These are phyloP conservation scores for Orthosia gothica DNA, from an alignment of 2,888 invertebrate species.

Conservation along the genomic window DNA sequence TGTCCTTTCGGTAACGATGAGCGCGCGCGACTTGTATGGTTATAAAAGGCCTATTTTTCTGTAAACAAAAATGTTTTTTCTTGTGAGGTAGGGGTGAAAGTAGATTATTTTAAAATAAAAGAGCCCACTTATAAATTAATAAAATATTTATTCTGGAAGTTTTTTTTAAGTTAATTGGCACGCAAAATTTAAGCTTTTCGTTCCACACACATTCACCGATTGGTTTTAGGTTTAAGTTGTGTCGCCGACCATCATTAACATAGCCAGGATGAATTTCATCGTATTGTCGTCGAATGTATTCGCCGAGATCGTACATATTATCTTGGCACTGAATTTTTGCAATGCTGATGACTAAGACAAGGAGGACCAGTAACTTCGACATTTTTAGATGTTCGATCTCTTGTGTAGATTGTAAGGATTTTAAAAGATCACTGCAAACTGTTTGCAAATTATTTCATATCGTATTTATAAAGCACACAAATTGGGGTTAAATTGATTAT, in stretches of 20 bases:
- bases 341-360: background rate
- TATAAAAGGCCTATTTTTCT: too few relatives aligned
- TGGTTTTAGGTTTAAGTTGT: background rate
- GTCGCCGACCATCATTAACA: background rate
- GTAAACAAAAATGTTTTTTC: too few relatives aligned
- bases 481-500: too few relatives aligned
- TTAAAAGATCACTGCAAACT: too few relatives aligned
- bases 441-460: background rate
- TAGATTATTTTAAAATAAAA: too few relatives aligned
- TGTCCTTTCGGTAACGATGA: too few relatives aligned
- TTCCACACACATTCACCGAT: background rate
- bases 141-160: too few relatives aligned
- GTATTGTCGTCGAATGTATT: background rate
- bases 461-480: background rate
- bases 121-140: too few relatives aligned
- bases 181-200: background rate
- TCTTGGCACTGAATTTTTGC: conserved; percentile 7
- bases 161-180: background rate
- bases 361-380: background rate
- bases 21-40: too few relatives aligned
- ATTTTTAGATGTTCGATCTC: background rate
- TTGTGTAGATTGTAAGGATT: too few relatives aligned
- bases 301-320: background rate
- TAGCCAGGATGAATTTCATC: background rate
- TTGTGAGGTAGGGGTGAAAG: too few relatives aligned